Percentiles rank a stretch among this genome's conserved stretches.
phyloP scores from a whole-genome alignment of 2,888 invertebrate species.

The Cacoxenus indagator region DNA sequence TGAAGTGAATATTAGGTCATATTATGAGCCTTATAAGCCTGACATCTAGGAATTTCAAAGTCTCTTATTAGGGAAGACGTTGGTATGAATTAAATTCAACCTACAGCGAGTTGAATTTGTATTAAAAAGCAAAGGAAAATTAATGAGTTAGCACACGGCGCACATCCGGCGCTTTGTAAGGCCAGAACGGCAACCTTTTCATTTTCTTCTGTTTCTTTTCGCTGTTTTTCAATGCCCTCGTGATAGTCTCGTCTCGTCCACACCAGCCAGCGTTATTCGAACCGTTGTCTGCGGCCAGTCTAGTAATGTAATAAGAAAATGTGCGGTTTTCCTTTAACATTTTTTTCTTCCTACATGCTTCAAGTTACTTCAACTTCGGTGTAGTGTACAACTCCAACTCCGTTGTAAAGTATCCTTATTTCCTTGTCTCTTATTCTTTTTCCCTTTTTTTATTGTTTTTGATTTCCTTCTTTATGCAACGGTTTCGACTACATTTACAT shows the following conservation, averaged over 20 bases:
- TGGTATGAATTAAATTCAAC: no score
- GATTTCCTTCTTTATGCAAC: conserved; percentile 24
- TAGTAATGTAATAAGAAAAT: conserved; percentile 60
- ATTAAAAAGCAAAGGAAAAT: no score
- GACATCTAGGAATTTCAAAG: no score
- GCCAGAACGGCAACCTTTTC: no score
- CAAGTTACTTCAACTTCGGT: neutral
- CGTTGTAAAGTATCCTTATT: neutral
- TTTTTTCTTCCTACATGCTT: neutral
- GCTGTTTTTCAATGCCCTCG: conserved; percentile 22
- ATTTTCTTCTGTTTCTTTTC: no score
- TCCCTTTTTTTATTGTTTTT: neutral
- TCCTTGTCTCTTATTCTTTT: neutral
- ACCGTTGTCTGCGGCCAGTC: conserved; percentile 58
- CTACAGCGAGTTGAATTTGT: no score
- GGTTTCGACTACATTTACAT: conserved; percentile 45
- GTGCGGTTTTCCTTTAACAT: conserved; percentile 17
- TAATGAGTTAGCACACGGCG: no score
- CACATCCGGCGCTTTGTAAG: no score
- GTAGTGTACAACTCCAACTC: neutral
- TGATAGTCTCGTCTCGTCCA: neutral
- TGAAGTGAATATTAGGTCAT: no score
- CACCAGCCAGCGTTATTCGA: conserved; percentile 45
- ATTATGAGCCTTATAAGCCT: no score
- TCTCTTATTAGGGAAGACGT: no score